phyloP scores from a whole-genome alignment of 1,140 invertebrate species.

The Drosophila mojavensis region DNA sequence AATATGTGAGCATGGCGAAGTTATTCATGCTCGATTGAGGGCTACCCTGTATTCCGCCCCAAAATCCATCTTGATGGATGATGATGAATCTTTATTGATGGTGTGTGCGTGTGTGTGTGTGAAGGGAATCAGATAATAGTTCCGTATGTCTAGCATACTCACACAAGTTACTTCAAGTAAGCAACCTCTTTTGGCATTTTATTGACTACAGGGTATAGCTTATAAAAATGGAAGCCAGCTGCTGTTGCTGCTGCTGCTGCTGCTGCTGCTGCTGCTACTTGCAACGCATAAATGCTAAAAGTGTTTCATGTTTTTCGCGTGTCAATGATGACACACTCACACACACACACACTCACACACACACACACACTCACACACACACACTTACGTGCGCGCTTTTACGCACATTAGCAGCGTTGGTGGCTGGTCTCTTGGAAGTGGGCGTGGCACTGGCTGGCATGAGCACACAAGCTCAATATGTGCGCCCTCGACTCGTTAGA shows the following conservation, averaged over 20 bases:
- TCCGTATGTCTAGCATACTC: no score
- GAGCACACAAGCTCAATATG: conserved; percentile 37
- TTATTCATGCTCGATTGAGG: background rate
- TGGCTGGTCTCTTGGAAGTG: background rate
- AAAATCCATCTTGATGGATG: no score
- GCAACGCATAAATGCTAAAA: conserved; percentile 50
- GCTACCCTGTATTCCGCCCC: background rate
- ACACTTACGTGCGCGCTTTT: background rate
- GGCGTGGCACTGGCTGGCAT: conserved; percentile 3
- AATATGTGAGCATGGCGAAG: no score
- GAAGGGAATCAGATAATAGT: no score
- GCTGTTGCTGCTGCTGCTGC: conserved; percentile 34
- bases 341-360: background rate
- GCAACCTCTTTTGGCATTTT: background rate
- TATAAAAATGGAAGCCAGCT: conserved; percentile 39
- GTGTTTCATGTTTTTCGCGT: conserved; percentile 50
- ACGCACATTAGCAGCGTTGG: conserved; percentile 19
- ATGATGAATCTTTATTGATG: no score
- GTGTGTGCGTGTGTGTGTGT: no score
- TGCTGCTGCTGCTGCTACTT: conserved; percentile 24
- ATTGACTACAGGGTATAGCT: background rate
- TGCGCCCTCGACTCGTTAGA: conserved; percentile 59
- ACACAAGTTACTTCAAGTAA: no score
- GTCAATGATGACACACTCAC: conserved; percentile 41
- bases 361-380: conserved; percentile 10